A percentile compares a stretch with the other conserved stretches of the same genome.
Conservation (phyloP, 2,888 invertebrate species). For the Drosophila ezoana region DNA sequence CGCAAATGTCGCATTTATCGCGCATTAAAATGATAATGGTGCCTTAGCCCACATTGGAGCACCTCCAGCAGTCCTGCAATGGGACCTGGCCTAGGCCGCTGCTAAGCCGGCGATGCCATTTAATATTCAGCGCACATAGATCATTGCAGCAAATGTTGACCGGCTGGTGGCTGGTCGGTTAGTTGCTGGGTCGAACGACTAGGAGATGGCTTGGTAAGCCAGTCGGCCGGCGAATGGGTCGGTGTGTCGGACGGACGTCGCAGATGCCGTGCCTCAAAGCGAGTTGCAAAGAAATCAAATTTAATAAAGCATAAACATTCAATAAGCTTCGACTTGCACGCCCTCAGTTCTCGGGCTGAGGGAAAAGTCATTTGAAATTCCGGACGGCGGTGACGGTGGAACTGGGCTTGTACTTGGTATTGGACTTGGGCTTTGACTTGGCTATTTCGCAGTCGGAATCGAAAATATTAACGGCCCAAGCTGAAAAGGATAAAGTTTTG, state of each 20-base stretch:
- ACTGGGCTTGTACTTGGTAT: constrained; percentile 34
- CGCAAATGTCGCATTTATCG: constrained; percentile 83
- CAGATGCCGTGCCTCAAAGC: constrained; percentile 34
- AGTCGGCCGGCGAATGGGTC: constrained; percentile 9
- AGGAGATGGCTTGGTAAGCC: constrained; percentile 20
- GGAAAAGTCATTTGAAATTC: constrained; percentile 81
- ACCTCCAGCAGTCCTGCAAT: not conserved
- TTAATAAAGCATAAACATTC: constrained; percentile 85
- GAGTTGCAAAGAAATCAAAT: constrained; percentile 81
- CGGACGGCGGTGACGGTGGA: constrained; percentile 54
- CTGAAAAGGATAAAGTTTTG: constrained; percentile 79
- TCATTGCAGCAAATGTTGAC: constrained; percentile 83
- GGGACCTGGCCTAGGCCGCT: constrained; percentile 19
- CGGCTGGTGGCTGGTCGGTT: constrained; percentile 33
- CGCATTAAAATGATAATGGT: constrained; percentile 84
- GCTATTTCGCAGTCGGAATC: constrained; percentile 69
- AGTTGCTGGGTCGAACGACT: constrained; percentile 32
- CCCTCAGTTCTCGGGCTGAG: constrained; percentile 27
- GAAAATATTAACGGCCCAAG: constrained; percentile 76
- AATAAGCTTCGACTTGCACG: constrained; percentile 79
- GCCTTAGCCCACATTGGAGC: constrained; percentile 11
- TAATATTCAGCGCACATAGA: constrained; percentile 84
- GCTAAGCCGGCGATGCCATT: constrained; percentile 65
- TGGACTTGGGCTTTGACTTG: constrained; percentile 28
- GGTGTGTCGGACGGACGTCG: constrained; percentile 24